Evolutionary conservation across 2,888 invertebrate genomes (phyloP).

Genomic region (Pristionchus japonicus): DNA sequence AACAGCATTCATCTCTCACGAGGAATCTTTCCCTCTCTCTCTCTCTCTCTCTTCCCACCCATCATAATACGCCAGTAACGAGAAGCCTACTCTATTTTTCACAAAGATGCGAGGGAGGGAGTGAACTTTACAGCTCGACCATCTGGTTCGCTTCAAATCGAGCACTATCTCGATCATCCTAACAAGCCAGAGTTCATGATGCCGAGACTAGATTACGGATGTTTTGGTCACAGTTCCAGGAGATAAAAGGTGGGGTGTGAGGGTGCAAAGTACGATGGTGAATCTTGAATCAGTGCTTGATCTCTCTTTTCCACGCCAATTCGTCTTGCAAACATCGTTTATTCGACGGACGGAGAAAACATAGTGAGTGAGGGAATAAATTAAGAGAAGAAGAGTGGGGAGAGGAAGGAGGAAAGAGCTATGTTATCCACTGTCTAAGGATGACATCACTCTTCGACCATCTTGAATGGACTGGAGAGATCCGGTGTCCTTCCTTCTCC

Average conservation of each 20-base stretch:
- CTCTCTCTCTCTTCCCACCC: neutral
- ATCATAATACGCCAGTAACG: constrained; percentile 1
- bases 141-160: too few relatives aligned
- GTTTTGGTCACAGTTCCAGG: too few relatives aligned
- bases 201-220: neutral
- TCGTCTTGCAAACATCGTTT: neutral
- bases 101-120: neutral
- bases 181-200: neutral
- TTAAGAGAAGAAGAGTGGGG: neutral
- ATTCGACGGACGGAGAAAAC: neutral
- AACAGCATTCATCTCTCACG: neutral
- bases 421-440: constrained; percentile 17
- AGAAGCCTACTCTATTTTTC: neutral
- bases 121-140: neutral
- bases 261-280: neutral
- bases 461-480: constrained; percentile 12
- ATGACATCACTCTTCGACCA: constrained; percentile 1
- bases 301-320: neutral
- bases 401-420: neutral
- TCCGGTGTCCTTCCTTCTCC: neutral
- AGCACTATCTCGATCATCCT: too few relatives aligned
- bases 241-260: neutral
- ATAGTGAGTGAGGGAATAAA: constrained; percentile 5
- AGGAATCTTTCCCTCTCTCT: neutral
- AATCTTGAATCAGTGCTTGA: neutral